These are phyloP conservation scores for Vulpes ferrilata DNA, from an alignment of 2,113 vertebrate species.

Conservation along the genomic window DNA sequence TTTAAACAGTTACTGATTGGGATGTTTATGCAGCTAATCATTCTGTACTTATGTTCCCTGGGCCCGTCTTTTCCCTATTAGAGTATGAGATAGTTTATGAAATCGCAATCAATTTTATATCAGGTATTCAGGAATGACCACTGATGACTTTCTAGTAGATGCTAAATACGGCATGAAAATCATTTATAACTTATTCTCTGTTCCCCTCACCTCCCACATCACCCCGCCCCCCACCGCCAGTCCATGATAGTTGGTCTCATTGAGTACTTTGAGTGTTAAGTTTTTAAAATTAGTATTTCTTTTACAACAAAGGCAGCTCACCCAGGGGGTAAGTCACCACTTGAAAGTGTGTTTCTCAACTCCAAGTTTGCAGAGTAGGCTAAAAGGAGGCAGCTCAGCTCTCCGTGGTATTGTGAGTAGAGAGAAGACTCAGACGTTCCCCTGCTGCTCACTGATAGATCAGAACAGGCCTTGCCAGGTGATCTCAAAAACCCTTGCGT, in stretches of 20 bases:
- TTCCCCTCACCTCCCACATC: not conserved
- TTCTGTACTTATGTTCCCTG: not conserved
- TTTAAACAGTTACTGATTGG: not conserved
- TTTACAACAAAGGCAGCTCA: not conserved
- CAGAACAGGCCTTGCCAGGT: not conserved
- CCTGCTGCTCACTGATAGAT: not conserved
- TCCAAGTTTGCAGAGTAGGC: not conserved
- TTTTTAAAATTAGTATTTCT: not conserved
- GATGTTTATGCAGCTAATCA: constrained; percentile 56
- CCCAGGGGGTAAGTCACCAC: not conserved
- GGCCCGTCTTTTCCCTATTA: constrained; percentile 63
- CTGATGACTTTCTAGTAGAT: constrained; percentile 82
- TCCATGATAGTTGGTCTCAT: not conserved
- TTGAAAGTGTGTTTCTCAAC: not conserved
- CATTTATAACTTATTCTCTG: not conserved
- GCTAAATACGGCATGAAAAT: constrained; percentile 36
- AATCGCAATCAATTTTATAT: constrained; percentile 83
- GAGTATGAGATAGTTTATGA: constrained; percentile 81
- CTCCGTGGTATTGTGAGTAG: not conserved
- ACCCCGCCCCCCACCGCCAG: not conserved
- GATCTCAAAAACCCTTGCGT: not conserved
- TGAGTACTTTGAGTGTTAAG: constrained; percentile 4
- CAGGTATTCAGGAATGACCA: constrained; percentile 75
- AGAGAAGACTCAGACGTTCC: not conserved
- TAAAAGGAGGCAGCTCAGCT: not conserved